phyloP scores from a whole-genome alignment of 2,888 invertebrate species.

The Blastobasis lacticolella region DNA sequence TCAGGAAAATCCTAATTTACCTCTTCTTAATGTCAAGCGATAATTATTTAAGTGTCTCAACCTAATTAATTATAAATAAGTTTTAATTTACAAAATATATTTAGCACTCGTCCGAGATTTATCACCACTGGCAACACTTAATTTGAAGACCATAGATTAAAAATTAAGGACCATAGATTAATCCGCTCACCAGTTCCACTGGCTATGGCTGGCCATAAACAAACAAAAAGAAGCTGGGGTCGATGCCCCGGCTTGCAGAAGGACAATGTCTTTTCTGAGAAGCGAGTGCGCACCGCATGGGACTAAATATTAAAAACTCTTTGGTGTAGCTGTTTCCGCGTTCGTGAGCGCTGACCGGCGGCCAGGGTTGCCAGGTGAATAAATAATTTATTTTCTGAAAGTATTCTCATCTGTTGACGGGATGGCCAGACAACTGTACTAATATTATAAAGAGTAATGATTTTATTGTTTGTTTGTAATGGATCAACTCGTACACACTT shows the following conservation, averaged over 20 bases:
- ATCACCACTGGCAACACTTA: conserved; percentile 9
- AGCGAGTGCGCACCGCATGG: conserved; percentile 23
- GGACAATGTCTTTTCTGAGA: conserved; percentile 63
- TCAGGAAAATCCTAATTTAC: too few species aligned
- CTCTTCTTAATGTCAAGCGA: too few species aligned
- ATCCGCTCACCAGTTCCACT: not conserved
- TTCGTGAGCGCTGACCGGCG: conserved; percentile 12
- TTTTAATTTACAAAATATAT: too few species aligned
- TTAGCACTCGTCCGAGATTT: not conserved
- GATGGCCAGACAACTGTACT: too few species aligned
- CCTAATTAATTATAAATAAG: too few species aligned
- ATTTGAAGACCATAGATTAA: conserved; percentile 5
- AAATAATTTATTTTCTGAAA: not conserved
- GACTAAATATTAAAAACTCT: conserved; percentile 46
- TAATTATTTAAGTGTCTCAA: too few species aligned
- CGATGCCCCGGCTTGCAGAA: conserved; percentile 38
- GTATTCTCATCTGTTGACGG: too few species aligned
- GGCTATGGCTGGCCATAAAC: conserved; percentile 25
- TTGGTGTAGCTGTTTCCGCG: conserved; percentile 34
- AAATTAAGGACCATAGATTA: conserved; percentile 17
- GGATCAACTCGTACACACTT: too few species aligned
- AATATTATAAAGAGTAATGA: too few species aligned
- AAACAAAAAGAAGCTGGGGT: conserved; percentile 44
- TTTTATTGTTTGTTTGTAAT: too few species aligned
- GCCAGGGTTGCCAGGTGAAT: conserved; percentile 2